Percentiles rank a stretch among this genome's conserved stretches.
Evolutionary conservation across 2,888 invertebrate species (phyloP).

Genomic region (Dasysyrphus albostriatus): DNA sequence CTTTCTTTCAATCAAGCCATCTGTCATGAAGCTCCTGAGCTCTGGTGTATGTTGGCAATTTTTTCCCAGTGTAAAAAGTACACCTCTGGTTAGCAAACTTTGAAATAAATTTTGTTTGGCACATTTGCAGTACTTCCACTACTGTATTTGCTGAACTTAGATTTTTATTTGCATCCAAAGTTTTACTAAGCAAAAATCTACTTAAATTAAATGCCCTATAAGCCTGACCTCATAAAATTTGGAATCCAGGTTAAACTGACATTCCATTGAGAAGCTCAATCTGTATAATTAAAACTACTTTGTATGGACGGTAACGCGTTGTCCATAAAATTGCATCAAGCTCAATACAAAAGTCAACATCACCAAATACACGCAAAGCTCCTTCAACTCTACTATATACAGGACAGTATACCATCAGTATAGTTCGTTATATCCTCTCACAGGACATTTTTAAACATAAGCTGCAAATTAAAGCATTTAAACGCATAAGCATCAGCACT

Average conservation of each 20-base stretch:
- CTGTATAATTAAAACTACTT: constrained; percentile 7
- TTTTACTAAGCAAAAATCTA: background rate
- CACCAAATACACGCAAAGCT: constrained; percentile 11
- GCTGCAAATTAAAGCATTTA: constrained; percentile 50
- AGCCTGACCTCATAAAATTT: background rate
- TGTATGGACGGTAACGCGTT: background rate
- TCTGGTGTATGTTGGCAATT: too few species aligned
- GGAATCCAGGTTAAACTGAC: background rate
- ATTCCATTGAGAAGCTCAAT: background rate
- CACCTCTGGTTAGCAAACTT: too few species aligned
- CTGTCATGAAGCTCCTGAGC: too few species aligned
- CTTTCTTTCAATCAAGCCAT: too few species aligned
- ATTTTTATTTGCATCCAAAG: too few species aligned
- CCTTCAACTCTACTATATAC: constrained; percentile 1
- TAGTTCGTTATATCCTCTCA: constrained; percentile 5
- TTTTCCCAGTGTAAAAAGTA: too few species aligned
- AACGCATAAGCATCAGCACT: constrained; percentile 36
- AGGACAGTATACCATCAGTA: background rate
- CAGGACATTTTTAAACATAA: constrained; percentile 33
- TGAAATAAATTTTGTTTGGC: too few species aligned
- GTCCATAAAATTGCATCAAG: constrained; percentile 23
- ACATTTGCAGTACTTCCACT: too few species aligned
- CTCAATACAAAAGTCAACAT: constrained; percentile 28
- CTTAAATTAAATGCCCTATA: background rate
- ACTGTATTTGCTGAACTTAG: too few species aligned